Conservation (phyloP, 2,113 vertebrate species). For the Aegotheles bennettii region DNA sequence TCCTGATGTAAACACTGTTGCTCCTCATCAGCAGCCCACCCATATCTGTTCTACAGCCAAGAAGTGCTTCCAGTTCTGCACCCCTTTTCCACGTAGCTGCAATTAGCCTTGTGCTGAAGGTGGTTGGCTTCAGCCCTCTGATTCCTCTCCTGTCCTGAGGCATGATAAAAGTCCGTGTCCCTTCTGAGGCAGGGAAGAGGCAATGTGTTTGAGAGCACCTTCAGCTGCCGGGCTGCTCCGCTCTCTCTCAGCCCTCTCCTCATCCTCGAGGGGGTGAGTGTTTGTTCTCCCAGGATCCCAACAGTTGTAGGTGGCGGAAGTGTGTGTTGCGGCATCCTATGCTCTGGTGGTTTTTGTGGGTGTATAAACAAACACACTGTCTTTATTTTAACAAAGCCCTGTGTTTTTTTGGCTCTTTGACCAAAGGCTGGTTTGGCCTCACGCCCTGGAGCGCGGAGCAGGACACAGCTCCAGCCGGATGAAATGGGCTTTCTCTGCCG, state of each 20-base stretch:
- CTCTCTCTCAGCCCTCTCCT: background rate
- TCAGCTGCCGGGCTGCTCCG: background rate
- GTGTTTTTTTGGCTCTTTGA: background rate
- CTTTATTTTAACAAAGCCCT: background rate
- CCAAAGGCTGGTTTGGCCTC: background rate
- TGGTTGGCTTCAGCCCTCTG: background rate
- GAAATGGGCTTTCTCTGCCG: background rate
- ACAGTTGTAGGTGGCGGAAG: background rate
- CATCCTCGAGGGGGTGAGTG: background rate
- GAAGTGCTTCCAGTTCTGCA: background rate
- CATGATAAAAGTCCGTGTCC: background rate
- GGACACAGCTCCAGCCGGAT: background rate
- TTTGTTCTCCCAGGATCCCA: background rate
- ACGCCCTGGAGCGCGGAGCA: background rate
- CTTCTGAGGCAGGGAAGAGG: background rate
- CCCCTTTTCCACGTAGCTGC: background rate
- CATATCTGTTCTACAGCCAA: fast-evolving
- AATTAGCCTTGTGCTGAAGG: background rate
- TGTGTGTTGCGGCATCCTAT: background rate
- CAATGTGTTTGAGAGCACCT: background rate
- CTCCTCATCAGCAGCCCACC: background rate
- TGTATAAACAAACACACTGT: background rate
- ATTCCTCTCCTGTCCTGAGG: background rate
- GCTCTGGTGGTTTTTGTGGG: background rate
- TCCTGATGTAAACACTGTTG: background rate